A percentile compares a stretch with the other conserved stretches of the same genome.
These are phyloP conservation scores for Drosophila tani DNA, from an alignment of 1,140 invertebrate species.

Conservation along the genomic window DNA sequence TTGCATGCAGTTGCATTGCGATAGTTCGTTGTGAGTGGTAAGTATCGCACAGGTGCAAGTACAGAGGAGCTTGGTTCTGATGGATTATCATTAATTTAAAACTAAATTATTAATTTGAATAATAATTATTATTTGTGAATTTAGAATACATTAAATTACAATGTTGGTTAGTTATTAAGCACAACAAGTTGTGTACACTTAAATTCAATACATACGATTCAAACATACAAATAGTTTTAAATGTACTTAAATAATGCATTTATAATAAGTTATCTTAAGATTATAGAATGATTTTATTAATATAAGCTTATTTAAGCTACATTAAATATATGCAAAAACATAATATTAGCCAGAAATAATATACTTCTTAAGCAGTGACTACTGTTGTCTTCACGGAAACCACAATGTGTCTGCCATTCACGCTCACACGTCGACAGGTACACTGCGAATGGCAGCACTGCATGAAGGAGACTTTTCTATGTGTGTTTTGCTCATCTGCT, in stretches of 20 bases:
- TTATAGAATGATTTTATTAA: too few species aligned
- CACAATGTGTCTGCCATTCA: conserved; percentile 14
- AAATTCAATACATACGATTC: not conserved
- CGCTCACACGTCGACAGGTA: conserved; percentile 30
- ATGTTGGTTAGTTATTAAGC: too few species aligned
- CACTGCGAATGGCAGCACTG: conserved; percentile 31
- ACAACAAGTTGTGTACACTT: not conserved
- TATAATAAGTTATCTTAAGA: too few species aligned
- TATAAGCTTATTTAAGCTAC: too few species aligned
- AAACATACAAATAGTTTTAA: too few species aligned
- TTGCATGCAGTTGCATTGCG: not conserved
- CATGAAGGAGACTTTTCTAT: conserved; percentile 47
- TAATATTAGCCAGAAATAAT: not conserved
- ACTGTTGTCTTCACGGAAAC: not conserved
- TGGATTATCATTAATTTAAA: too few species aligned
- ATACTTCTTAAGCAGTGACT: not conserved
- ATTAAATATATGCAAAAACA: too few species aligned
- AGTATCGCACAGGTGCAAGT: not conserved
- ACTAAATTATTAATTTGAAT: too few species aligned
- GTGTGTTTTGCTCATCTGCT: conserved; percentile 39
- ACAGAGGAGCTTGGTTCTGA: not conserved
- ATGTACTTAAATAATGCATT: too few species aligned
- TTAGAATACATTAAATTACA: not conserved
- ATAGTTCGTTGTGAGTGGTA: conserved; percentile 26
- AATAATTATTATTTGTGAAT: too few species aligned